Evolutionary conservation across 2,113 vertebrate genomes (phyloP).

Genomic region (Cepphus grylle): DNA sequence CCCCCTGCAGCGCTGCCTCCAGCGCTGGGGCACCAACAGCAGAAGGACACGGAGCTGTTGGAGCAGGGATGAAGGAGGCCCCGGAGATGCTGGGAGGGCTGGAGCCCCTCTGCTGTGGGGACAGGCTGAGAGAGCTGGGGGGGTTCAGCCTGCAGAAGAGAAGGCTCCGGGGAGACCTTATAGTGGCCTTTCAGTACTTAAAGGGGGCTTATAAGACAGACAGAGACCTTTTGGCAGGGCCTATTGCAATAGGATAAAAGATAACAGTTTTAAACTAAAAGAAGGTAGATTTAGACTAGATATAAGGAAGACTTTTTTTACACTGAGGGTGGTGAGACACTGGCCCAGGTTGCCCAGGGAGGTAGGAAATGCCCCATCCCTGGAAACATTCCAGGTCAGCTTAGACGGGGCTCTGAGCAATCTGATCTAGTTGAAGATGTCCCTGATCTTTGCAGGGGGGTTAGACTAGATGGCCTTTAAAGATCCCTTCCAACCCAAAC

Average conservation of each 20-base stretch:
- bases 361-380: background rate
- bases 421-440: too few relatives aligned
- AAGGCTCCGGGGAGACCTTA: background rate
- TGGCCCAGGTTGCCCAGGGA: background rate
- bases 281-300: background rate
- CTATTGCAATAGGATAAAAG: background rate
- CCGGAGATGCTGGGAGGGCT: fast-evolving
- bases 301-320: background rate
- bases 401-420: background rate
- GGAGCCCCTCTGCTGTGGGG: background rate
- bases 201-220: background rate
- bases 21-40: too few relatives aligned
- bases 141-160: background rate
- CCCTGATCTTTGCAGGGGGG: background rate
- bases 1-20: background rate
- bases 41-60: background rate
- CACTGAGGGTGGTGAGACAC: background rate
- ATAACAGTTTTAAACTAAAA: background rate
- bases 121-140: background rate
- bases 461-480: background rate
- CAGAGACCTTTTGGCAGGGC: background rate
- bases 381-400: background rate
- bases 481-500: background rate
- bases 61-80: background rate
- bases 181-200: background rate